Evolutionary conservation across 2,888 invertebrate genomes (phyloP).

Genomic region (Coremacera marginata): DNA sequence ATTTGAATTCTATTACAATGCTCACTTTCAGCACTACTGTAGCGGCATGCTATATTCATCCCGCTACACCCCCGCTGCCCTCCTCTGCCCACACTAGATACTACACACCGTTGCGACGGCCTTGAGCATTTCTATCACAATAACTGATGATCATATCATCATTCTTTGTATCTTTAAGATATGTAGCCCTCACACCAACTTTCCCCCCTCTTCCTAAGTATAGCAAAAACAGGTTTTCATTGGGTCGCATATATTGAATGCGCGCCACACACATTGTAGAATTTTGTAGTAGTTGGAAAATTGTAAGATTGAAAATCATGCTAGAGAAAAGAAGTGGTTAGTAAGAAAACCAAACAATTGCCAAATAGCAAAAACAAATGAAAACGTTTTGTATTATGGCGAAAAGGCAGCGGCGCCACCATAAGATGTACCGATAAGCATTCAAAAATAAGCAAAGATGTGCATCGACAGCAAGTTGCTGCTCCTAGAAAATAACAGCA

Average conservation of each 20-base stretch:
- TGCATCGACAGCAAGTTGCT: background rate
- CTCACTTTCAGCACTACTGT: background rate
- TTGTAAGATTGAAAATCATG: background rate
- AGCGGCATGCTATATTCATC: background rate
- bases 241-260: background rate
- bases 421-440: background rate
- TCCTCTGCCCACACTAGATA: no score
- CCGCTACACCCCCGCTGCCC: background rate
- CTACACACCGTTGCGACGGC: background rate
- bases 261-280: background rate
- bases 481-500: background rate
- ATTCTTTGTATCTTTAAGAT: constrained; percentile 1
- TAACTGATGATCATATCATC: constrained; percentile 2
- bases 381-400: background rate
- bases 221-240: background rate
- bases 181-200: background rate
- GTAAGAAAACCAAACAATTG: background rate
- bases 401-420: background rate
- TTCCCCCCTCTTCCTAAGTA: no score
- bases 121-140: background rate
- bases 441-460: background rate
- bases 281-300: background rate
- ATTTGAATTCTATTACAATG: background rate
- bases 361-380: background rate
- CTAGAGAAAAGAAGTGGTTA: background rate